These are phyloP conservation scores for Notospermus geniculatus DNA, from an alignment of 1,140 invertebrate species.

Conservation along the genomic window DNA sequence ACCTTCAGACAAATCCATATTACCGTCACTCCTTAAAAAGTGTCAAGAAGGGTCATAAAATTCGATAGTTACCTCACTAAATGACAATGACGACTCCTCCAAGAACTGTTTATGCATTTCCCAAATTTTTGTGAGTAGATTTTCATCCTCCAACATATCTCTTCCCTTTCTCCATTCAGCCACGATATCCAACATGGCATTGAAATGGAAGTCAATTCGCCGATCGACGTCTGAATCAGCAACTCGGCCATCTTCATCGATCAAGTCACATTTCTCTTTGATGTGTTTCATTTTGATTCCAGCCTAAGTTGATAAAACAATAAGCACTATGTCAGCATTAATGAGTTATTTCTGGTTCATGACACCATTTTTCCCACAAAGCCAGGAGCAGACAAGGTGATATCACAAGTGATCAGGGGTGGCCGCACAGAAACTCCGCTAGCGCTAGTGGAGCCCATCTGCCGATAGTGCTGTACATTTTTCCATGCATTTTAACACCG, in stretches of 20 bases:
- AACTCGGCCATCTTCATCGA: conserved; percentile 31
- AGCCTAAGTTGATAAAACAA: conserved; percentile 18
- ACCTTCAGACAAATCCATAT: not conserved
- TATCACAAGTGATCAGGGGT: no score
- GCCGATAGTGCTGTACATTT: no score
- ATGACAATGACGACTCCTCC: conserved; percentile 49
- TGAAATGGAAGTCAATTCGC: conserved; percentile 56
- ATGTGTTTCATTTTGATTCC: conserved; percentile 35
- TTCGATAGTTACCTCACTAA: conserved; percentile 38
- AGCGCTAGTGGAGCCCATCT: no score
- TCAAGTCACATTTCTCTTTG: conserved; percentile 43
- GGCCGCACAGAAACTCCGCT: no score
- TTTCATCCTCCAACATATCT: conserved; percentile 15
- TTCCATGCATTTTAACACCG: no score
- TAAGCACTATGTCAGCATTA: no score
- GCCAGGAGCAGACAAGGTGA: no score
- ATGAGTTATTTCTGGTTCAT: no score
- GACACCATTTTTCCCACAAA: no score
- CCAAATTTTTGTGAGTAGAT: conserved; percentile 31
- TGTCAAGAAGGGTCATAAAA: not conserved
- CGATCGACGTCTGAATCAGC: conserved; percentile 31
- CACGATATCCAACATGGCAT: conserved; percentile 55
- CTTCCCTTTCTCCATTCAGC: conserved; percentile 48
- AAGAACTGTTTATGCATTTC: conserved; percentile 53
- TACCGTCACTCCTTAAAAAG: not conserved